Evolutionary conservation across 2,888 invertebrate genomes (phyloP).

Genomic region (Heliconius aoede): DNA sequence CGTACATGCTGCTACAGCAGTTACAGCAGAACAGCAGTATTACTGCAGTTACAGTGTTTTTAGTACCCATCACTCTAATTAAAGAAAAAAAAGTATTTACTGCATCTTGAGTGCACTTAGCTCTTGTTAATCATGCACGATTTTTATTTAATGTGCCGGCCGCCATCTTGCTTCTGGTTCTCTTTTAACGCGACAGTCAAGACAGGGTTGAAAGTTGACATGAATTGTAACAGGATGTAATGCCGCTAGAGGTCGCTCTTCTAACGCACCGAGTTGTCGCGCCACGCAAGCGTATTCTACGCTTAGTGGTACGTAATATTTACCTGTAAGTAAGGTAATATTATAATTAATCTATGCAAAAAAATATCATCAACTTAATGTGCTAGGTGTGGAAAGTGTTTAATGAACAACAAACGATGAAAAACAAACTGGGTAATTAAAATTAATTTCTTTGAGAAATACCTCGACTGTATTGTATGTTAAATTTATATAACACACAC

Average conservation of each 20-base stretch:
- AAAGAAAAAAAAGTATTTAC: too few relatives aligned
- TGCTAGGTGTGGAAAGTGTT: too few relatives aligned
- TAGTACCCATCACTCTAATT: too few relatives aligned
- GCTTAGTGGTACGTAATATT: constrained; percentile 93
- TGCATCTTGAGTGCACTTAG: background rate
- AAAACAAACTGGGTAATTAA: too few relatives aligned
- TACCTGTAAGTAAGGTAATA: constrained; percentile 60
- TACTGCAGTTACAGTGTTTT: background rate
- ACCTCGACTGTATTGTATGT: too few relatives aligned
- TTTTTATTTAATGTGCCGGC: constrained; percentile 45
- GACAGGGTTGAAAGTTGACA: constrained; percentile 88
- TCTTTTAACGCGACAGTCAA: constrained; percentile 72
- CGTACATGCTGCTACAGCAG: background rate
- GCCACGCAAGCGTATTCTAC: constrained; percentile 89
- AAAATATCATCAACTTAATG: too few relatives aligned
- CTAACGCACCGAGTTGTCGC: constrained; percentile 86
- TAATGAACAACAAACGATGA: too few relatives aligned
- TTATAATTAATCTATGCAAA: too few relatives aligned
- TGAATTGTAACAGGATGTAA: constrained; percentile 95
- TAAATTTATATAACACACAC: too few relatives aligned
- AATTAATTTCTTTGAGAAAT: too few relatives aligned
- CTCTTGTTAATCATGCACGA: background rate
- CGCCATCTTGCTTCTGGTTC: constrained; percentile 67
- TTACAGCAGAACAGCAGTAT: too few relatives aligned
- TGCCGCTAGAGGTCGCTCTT: constrained; percentile 83